Percentiles rank a stretch among this genome's conserved stretches.
These are phyloP conservation scores for Rhinolophus ferrumequinum DNA, from an alignment of 2,113 vertebrate genomes.

Conservation along the genomic window DNA sequence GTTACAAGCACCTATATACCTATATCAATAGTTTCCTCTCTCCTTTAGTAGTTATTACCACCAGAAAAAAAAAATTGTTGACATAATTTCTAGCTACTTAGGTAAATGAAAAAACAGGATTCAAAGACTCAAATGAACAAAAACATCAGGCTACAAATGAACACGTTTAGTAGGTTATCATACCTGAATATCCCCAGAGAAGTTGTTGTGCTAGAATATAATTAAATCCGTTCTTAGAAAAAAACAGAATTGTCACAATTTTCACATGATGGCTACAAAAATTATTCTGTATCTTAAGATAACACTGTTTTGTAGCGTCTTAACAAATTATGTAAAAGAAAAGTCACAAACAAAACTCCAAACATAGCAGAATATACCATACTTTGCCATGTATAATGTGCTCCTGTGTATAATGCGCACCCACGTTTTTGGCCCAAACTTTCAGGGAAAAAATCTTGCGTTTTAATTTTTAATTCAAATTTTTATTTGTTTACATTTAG, in stretches of 20 bases:
- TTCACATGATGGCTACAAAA: constrained; percentile 56
- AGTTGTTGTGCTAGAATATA: constrained; percentile 95
- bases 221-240: constrained; percentile 85
- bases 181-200: constrained; percentile 99
- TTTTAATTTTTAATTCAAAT: too few relatives aligned
- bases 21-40: constrained; percentile 63
- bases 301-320: constrained; percentile 21
- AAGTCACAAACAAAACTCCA: constrained; percentile 43
- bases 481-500: too few relatives aligned
- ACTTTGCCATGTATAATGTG: too few relatives aligned
- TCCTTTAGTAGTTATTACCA: constrained; percentile 71
- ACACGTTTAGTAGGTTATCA: constrained; percentile 79
- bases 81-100: constrained; percentile 59
- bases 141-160: constrained; percentile 82
- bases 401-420: too few relatives aligned
- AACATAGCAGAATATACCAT: background rate
- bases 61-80: background rate
- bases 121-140: constrained; percentile 80
- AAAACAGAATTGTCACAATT: constrained; percentile 37
- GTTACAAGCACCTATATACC: background rate
- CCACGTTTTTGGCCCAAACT: too few relatives aligned
- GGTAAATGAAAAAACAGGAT: constrained; percentile 65
- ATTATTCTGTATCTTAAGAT: constrained; percentile 54
- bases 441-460: too few relatives aligned
- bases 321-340: constrained; percentile 20